Conservation (phyloP, 2,113 vertebrate genomes). For the Pampusana beccarii region DNA sequence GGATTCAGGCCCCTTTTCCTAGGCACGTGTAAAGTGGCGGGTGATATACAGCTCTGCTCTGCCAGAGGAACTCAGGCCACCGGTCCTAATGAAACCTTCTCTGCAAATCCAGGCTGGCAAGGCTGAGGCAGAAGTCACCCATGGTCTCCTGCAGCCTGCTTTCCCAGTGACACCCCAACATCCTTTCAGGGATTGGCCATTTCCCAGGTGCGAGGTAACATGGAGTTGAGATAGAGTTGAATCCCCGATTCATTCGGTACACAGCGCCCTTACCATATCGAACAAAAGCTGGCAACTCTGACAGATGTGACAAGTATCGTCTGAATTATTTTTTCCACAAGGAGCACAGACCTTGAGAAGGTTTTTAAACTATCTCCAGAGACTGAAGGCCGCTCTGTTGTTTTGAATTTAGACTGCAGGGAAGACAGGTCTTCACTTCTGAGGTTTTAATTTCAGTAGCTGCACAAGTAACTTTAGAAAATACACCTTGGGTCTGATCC, state of each 20-base stretch:
- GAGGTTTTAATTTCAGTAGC: conserved; percentile 1
- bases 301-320: background rate
- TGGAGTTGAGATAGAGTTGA: background rate
- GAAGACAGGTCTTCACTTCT: background rate
- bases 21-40: conserved; percentile 9
- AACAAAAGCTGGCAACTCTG: conserved; percentile 22
- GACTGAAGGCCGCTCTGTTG: background rate
- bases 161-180: background rate
- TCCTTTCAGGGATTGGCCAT: background rate
- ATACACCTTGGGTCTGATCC: background rate
- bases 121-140: background rate
- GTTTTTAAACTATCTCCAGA: conserved; percentile 18
- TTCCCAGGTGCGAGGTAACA: background rate
- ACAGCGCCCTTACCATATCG: background rate
- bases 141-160: background rate
- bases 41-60: background rate
- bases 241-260: background rate
- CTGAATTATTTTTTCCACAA: conserved; percentile 29
- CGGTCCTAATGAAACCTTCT: conserved; percentile 2
- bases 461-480: background rate
- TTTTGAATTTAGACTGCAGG: conserved; percentile 13
- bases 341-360: conserved; percentile 21
- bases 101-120: background rate
- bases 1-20: conserved; percentile 1
- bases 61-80: background rate